Evolutionary conservation across 2,797 vertebrate genomes (phyloP), one percentile per base, ranked within the genome.

Genomic region (Ciconia nigra): DNA sequence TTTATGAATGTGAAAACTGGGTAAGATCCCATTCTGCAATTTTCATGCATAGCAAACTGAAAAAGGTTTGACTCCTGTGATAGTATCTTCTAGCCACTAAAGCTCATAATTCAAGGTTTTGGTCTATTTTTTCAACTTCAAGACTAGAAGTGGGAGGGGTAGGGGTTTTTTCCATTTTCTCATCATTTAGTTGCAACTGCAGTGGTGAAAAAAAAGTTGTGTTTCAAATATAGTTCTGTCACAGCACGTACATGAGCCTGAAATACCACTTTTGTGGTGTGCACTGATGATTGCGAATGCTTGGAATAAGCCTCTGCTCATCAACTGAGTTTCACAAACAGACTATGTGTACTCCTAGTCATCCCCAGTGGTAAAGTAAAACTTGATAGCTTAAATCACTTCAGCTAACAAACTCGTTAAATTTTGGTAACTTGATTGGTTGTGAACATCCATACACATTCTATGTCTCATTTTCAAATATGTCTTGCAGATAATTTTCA

Each of bases 1-100:
- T 93, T 95, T 95, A 94, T 18, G 29, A 96, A 96, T 72, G 58
- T 86, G 95, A 89, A 83, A 83, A 91, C 94, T 95, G 73, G 61
- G 37, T 15, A 94, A 92, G 78, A 84, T 62, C 37, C 77, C 49
- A 59, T 84, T 96, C 90, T 91, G 82, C 79, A 33, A 90, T 95
- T 89, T 96, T 84, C 89, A 91, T 37, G 62, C 83, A 42, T 1
- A 66, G 39, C 81, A 82, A 90, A 90, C 42, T 83, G 72, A 73
- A 87, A 89, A 93, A 93, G 46, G 72, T 58, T 84, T 55, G 42
- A 81, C 76, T 79, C 26, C 47, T 46, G 49, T 78, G 87, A 96
- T 20, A 87, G 42, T 35, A 81, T 89, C 94, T 91, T 90, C 74
- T 41, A 39, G 41, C 17, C 44, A 20, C 41, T 46, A 24, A 51